Base-by-base conservation (phyloP, 2,888 invertebrate genomes). In the Rhogogaster chlorosoma region DNA sequence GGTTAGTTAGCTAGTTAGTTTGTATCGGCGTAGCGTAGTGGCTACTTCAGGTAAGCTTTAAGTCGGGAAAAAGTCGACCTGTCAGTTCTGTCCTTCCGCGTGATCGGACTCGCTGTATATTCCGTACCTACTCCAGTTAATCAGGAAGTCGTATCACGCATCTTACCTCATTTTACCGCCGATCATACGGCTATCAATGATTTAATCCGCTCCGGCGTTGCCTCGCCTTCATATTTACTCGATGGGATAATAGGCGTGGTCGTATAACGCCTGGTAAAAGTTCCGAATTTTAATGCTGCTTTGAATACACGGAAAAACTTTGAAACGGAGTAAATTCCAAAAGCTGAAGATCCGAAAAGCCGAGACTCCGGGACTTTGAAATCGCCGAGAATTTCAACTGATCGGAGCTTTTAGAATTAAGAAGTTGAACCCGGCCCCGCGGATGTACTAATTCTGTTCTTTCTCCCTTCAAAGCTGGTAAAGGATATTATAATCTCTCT, bases 21-120 rank as follows among this genome's bases (percentile, higher is more conserved):
- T 5, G 32, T 10, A 29, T 15, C 49, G 22, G 29, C 12, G 10
- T 12, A 18, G n/a, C 73, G 77, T 45, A 18, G 29, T 29, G n/a
- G 77, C 49, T 26, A 45, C 32, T n/a, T 18, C n/a, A 77, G 29
- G 29, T 49, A 77, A n/a, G 75, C 22, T 26, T 9, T 32, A 15
- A 29, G 49, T 10, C n/a, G 15, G 45, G 84, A 88, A 88, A 88
- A 88, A 88, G 84, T 84, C 80, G 87, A 87, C 87, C 85, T 64
- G 88, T 83, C 88, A 45, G 29, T 85, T 83, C 85, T 83, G 87
- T 88, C 86, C 86, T 88, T 80, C 82, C 75, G 45, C 61, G 67
- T 70, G 42, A 64, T 71, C 70, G 32, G 36, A 53, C 36, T n/a
- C 64, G 26, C 83, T 61, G 36, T 26, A 38, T 38, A 42, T 73